phyloP scores from a whole-genome alignment of 1,140 invertebrate species.

The Temnothorax nylanderi region DNA sequence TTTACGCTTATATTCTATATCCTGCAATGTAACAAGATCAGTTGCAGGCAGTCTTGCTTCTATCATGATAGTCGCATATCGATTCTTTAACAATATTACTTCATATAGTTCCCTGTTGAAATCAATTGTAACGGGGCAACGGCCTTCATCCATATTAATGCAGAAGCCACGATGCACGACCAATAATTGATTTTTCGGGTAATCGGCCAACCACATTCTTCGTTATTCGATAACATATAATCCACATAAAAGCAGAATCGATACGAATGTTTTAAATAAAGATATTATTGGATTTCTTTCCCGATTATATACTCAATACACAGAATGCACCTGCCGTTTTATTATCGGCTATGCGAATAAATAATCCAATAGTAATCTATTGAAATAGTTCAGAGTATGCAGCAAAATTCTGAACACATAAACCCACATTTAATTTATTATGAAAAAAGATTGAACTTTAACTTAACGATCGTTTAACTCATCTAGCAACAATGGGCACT shows the following conservation, averaged over 20 bases:
- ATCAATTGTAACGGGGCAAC: constrained; percentile 37
- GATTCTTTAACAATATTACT: constrained; percentile 53
- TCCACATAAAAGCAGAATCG: constrained; percentile 38
- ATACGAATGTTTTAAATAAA: constrained; percentile 55
- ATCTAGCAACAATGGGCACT: not conserved
- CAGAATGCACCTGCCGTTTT: constrained; percentile 25
- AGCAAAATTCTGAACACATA: not conserved
- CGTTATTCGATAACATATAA: constrained; percentile 47
- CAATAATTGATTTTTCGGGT: constrained; percentile 60
- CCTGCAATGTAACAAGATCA: constrained; percentile 31
- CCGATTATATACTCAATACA: not conserved
- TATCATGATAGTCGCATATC: constrained; percentile 26
- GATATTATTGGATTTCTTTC: constrained; percentile 50
- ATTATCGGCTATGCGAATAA: constrained; percentile 30
- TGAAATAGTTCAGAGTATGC: constrained; percentile 13
- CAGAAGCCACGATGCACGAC: constrained; percentile 40
- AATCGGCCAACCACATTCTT: constrained; percentile 51
- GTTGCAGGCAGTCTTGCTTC: constrained; percentile 6
- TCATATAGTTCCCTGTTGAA: constrained; percentile 32
- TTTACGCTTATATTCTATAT: not conserved
- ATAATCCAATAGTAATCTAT: constrained; percentile 46
- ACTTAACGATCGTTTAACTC: not conserved
- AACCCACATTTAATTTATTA: not conserved
- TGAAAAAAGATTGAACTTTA: not conserved
- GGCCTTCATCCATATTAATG: constrained; percentile 59